Base-by-base conservation (phyloP, 2,113 vertebrate species). In the Dolichallabes microphthalmus region DNA sequence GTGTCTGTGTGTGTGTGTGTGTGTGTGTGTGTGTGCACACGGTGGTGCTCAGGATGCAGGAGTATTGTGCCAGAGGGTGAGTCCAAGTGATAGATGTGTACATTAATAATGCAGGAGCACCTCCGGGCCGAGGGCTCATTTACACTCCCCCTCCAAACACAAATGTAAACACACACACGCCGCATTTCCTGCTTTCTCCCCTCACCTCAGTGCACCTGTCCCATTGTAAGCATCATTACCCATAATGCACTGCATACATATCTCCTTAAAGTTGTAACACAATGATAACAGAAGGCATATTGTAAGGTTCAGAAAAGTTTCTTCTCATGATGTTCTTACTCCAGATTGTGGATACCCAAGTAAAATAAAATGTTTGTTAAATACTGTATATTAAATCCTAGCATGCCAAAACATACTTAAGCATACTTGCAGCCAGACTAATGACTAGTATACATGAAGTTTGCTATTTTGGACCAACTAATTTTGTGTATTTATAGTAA, bases 71-170 rank as follows among this genome's bases (percentile, higher is more conserved):
- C 74, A 60, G 84, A 13, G 20, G 27, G 32, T 66, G 64, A 45
- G 63, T 8, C 7, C 61, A 63, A 30, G 63, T 57, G 63, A 79
- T 66, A 79, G 63, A 85, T 71, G 76, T 60, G 77, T n/a, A 9
- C 52, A 80, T 85, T 80, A 85, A 85, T 85, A 71, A 80, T 85
- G 53, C 53, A 85, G 53, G 5, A 22, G 61, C 53, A 69, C 30
- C 53, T 20, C 17, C n/a, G 64, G 53, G 22, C 60, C 7, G 6
- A 17, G 75, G 19, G 63, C 76, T 45, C 76, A 85, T 80, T 85
- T 80, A 71, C 64, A 85, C 76, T 58, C 66, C 15, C 66, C 15
- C 64, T 80, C 63, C 45, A n/a, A 50, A 30, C 73, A 30, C 71
- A 45, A 45, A 78, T 7, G 50, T 45, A 22, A 63, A 78, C 61